phyloP scores from a whole-genome alignment of 2,797 vertebrate species.

The Pampus argenteus region DNA sequence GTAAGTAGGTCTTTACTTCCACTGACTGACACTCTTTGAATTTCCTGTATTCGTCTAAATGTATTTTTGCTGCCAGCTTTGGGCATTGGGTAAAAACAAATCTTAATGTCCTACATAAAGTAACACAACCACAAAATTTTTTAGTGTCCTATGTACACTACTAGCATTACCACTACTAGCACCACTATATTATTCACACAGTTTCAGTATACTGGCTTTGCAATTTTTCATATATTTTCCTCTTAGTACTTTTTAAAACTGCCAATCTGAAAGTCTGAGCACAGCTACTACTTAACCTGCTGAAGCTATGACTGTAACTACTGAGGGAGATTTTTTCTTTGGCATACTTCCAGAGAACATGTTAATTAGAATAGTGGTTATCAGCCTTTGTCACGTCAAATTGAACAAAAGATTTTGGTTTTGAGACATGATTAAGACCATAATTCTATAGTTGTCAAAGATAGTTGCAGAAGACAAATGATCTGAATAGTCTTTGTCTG shows the following conservation, averaged over 20 bases:
- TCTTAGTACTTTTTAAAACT: background rate
- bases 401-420: too few relatives aligned
- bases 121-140: background rate
- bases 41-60: background rate
- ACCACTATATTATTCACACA: too few relatives aligned
- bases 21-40: background rate
- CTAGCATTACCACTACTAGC: too few relatives aligned
- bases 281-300: background rate
- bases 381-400: too few relatives aligned
- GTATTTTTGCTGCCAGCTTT: background rate
- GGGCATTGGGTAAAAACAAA: background rate
- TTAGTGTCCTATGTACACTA: background rate
- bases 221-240: background rate
- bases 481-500: too few relatives aligned
- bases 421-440: too few relatives aligned
- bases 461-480: too few relatives aligned
- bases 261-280: background rate
- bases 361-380: too few relatives aligned
- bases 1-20: background rate
- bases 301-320: conserved; percentile 13
- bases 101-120: background rate
- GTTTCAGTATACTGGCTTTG: background rate
- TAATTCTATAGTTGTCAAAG: too few relatives aligned
- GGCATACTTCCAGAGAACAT: conserved; percentile 12
- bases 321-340: background rate